Percentiles rank a stretch among this genome's conserved stretches.
Evolutionary conservation across 2,888 invertebrate genomes (phyloP).

Genomic region (Drosophila fulvimacula): DNA sequence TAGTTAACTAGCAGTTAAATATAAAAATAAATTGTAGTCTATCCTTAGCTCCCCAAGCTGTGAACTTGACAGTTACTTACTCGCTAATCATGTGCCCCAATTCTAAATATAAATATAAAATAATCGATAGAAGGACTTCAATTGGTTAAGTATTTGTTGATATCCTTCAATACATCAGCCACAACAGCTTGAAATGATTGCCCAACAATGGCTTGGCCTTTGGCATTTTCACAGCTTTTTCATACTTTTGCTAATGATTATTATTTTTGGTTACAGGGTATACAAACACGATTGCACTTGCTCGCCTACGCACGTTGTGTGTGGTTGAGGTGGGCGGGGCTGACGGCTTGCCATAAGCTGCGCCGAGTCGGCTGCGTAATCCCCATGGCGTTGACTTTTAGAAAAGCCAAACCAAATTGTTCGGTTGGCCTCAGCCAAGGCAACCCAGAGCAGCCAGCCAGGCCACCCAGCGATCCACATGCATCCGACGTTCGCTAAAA

Average conservation of each 20-base stretch:
- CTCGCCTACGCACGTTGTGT: constrained; percentile 5
- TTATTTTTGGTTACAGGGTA: constrained; percentile 20
- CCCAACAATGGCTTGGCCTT: neutral
- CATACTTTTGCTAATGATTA: constrained; percentile 7
- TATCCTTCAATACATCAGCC: neutral
- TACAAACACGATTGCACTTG: constrained; percentile 16
- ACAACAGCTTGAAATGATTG: neutral
- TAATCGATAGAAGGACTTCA: neutral
- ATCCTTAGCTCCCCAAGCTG: no score
- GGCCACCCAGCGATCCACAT: neutral
- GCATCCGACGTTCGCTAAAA: constrained; percentile 49
- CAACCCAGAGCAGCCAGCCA: constrained; percentile 4
- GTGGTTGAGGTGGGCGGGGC: constrained; percentile 5
- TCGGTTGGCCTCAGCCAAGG: constrained; percentile 58
- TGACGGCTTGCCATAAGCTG: constrained; percentile 32
- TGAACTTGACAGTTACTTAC: no score
- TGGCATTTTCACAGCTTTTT: constrained; percentile 10
- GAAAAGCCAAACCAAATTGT: constrained; percentile 69
- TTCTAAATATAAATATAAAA: neutral
- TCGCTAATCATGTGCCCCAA: no score
- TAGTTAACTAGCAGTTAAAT: neutral
- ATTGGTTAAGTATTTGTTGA: neutral
- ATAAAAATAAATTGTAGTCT: no score
- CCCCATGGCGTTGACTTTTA: constrained; percentile 49
- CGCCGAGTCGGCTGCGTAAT: constrained; percentile 18